Conservation (phyloP, 2,113 vertebrate genomes). For the Ardeotis arabs region DNA sequence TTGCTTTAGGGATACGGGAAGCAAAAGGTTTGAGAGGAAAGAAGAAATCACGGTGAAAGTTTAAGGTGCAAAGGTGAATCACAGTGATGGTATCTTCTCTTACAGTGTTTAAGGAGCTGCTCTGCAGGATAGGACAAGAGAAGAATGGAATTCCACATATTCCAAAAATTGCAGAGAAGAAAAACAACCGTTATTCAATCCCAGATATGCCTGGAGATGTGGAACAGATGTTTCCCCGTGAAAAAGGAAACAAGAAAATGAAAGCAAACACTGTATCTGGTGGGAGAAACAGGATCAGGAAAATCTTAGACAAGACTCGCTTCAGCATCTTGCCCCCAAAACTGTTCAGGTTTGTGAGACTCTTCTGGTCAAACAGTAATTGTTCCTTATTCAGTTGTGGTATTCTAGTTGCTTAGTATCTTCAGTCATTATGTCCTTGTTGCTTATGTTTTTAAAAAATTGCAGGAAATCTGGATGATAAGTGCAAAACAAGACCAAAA, state of each 20-base stretch:
- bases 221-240: slow-evolving; percentile 86
- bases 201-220: slow-evolving; percentile 92
- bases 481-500: background rate
- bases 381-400: background rate
- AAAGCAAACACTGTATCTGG: slow-evolving; percentile 97
- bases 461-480: background rate
- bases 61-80: background rate
- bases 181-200: slow-evolving; percentile 95
- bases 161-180: slow-evolving; percentile 96
- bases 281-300: slow-evolving; percentile 93
- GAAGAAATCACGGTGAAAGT: background rate
- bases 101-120: slow-evolving; percentile 94
- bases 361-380: background rate
- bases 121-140: slow-evolving; percentile 89
- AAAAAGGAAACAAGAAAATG: slow-evolving; percentile 90
- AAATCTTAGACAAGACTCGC: slow-evolving; percentile 95
- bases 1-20: background rate
- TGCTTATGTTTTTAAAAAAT: background rate
- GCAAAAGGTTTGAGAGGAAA: background rate
- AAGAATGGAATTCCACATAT: slow-evolving; percentile 91
- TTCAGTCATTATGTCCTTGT: background rate
- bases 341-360: slow-evolving; percentile 87
- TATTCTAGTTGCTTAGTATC: background rate
- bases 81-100: background rate
- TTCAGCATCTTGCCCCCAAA: slow-evolving; percentile 97